Evolutionary conservation across 2,888 invertebrate species (phyloP), one percentile per base, ranked within the genome.

Genomic region (Phyllotreta cruciferae): DNA sequence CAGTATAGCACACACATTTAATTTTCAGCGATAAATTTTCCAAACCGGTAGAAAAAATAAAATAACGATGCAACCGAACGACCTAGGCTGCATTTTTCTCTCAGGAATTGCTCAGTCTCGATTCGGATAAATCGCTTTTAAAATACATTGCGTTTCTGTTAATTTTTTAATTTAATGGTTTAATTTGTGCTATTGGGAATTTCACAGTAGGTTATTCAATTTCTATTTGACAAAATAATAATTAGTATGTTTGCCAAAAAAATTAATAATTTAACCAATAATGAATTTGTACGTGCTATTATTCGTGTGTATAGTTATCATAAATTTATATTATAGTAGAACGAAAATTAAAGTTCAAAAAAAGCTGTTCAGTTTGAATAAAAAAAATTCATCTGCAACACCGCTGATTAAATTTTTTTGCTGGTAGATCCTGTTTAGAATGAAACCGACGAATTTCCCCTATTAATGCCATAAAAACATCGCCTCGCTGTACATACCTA

Each of bases 11-110:
- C 49, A 49, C 35, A 49, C 49, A 49, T 49, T 49, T 49, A 47
- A 47, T 47, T 47, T 47, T 49, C 49, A 4, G 35, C 9, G 10
- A 49, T 49, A 49, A 49, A 49, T 49, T 49, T 35, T 49, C 35
- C 10, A 49, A 34, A 35, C 35, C 14, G 10, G 36, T n/a, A 49
- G 36, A 35, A 44, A 44, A 13, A 44, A 44, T 13, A 44, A 14
- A 44, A 44, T 44, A 44, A 44, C 44, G 44, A 44, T 44, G 44
- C 44, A 44, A n/a, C 14, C 3, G 7, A 44, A 9, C 41, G 41
- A 44, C 44, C 14, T 11, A 7, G 10, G 9, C 9, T 44, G 44
- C 44, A 44, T 44, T 44, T 44, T 44, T n/a, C 44, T 44, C 44
- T 44, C 11, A 44, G 44, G 44, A 44, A 44, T 41, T n/a, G 41